Base-by-base conservation (phyloP, 1,140 invertebrate genomes). In the Phymorhynchus buccinoides region DNA sequence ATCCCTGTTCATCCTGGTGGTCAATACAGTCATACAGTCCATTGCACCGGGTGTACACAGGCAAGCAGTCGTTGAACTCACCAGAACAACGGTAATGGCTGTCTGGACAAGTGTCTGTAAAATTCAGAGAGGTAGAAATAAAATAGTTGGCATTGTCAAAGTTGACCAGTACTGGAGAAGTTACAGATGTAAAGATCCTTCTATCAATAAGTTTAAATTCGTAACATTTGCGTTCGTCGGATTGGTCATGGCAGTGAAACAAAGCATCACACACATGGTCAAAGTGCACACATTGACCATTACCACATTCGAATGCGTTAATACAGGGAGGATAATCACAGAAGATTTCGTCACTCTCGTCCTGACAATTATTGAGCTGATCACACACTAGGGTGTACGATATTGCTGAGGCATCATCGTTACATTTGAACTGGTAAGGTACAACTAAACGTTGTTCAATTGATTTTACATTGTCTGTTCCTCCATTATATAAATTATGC, bases 21-120 rank as follows among this genome's bases (percentile, higher is more conserved):
- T 42, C 79, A 22, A 44, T 41, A 80, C 79, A 80, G 48, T 80
- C 79, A 48, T 56, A 80, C 42, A 80, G 41, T n/a, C 82, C 85
- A 30, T 80, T 80, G 35, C 79, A 80, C n/a, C 44, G 44, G 1
- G 44, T 14, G 22, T 56, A 80, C 41, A 71, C 78, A 27, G 73
- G 52, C 32, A 77, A 3, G 30, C 78, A 71, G 30, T 79, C 35
- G 12, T 35, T 22, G 22, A 52, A 37, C 3, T 32, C 35, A 30
- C 35, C 44, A 32, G 79, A 48, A 32, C 79, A 80, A 12, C 44
- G 79, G 48, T 48, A 80, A 30, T 80, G 79, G 30, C 41, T 80
- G 6, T 80, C 79, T 0, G 79, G 79, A n/a, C 79, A 80, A 27
- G 44, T 14, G 27, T 80, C 79, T 62, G 52, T 48, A 52, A 18